Percentiles rank a stretch among this genome's conserved stretches.
These are phyloP conservation scores for Megalopta genalis DNA, from an alignment of 1,140 invertebrate genomes.

Conservation along the genomic window DNA sequence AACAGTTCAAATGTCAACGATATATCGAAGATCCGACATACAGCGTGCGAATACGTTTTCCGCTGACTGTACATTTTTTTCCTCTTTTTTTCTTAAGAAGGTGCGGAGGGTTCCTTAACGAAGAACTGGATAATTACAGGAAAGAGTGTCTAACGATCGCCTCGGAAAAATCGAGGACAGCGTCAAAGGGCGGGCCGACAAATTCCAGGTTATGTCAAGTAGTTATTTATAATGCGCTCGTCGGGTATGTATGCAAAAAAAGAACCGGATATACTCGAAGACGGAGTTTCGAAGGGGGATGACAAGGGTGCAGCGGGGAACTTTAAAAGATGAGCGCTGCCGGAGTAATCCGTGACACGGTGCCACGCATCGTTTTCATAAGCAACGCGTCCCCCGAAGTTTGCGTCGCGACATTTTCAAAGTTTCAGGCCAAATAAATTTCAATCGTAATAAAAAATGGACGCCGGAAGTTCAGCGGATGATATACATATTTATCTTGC, in stretches of 20 bases:
- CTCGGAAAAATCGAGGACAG: no score
- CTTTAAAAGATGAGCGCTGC: neutral
- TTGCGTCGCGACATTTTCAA: neutral
- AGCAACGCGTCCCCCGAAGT: neutral
- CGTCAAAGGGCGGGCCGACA: no score
- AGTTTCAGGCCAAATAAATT: conserved; percentile 15
- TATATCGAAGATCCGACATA: no score
- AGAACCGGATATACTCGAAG: neutral
- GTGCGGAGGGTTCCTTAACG: no score
- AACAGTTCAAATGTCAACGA: no score
- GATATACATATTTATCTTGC: neutral
- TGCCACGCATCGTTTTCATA: conserved; percentile 8
- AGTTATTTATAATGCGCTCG: neutral
- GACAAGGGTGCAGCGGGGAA: neutral
- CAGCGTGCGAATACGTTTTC: no score
- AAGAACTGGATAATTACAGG: no score
- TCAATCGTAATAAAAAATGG: conserved; percentile 9
- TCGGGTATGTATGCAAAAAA: neutral
- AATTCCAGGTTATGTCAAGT: no score
- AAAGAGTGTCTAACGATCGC: no score
- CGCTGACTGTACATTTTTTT: no score
- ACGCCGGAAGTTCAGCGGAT: neutral
- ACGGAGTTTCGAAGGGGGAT: neutral
- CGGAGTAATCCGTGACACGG: neutral
- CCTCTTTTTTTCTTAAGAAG: no score